Conservation (phyloP, 2,888 invertebrate genomes). For the Mellilla xanthometata region DNA sequence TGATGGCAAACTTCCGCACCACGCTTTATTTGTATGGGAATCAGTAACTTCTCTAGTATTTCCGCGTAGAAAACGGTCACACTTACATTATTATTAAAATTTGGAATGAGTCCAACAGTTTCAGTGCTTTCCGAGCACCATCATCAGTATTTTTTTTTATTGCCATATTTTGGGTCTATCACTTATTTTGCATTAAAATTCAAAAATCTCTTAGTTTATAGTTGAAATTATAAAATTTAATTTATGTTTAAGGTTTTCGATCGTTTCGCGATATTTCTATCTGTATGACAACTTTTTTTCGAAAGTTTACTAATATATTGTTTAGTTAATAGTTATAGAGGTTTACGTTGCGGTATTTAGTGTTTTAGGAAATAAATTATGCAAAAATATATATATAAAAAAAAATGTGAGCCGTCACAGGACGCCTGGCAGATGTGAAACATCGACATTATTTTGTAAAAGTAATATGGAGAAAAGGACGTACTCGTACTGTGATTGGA, state of each 20-base stretch:
- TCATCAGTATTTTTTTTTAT: not conserved
- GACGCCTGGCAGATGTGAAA: too few species aligned
- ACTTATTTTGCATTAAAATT: slow-evolving; percentile 15
- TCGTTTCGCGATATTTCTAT: slow-evolving; percentile 29
- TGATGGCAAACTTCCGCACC: too few species aligned
- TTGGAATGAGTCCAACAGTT: too few species aligned
- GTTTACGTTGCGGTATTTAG: slow-evolving; percentile 43
- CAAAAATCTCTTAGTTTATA: slow-evolving; percentile 11
- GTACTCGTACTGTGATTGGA: too few species aligned
- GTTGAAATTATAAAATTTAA: slow-evolving; percentile 17
- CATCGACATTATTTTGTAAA: too few species aligned
- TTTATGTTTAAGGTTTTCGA: slow-evolving; percentile 14
- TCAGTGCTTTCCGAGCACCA: too few species aligned
- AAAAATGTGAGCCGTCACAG: too few species aligned
- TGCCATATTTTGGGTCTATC: slow-evolving; percentile 10
- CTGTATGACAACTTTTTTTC: slow-evolving; percentile 20
- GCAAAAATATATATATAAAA: slow-evolving; percentile 38
- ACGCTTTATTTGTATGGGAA: too few species aligned
- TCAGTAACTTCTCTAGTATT: too few species aligned
- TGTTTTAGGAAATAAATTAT: slow-evolving; percentile 47
- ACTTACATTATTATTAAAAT: too few species aligned
- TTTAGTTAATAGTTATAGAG: slow-evolving; percentile 35
- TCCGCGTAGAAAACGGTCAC: too few species aligned
- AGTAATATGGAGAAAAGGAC: too few species aligned
- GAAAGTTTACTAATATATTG: slow-evolving; percentile 36